Evolutionary conservation across 2,113 vertebrate species (phyloP).

Genomic region (Oxyruncus cristatus): DNA sequence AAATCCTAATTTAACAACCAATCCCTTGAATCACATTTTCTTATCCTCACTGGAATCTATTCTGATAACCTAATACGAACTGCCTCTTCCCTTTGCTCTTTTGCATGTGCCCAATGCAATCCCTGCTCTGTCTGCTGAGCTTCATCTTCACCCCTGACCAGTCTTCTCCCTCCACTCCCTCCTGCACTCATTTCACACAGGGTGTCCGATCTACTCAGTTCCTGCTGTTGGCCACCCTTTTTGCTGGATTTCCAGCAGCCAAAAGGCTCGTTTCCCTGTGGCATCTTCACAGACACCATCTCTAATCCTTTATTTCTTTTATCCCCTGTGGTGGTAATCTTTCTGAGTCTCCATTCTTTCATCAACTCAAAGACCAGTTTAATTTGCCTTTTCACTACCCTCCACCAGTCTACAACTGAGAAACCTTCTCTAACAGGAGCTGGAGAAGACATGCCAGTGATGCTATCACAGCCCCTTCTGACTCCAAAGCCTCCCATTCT

Average conservation of each 20-base stretch:
- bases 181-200: not conserved
- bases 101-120: not conserved
- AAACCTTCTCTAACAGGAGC: not conserved
- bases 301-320: not conserved
- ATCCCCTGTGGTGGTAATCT: not conserved
- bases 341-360: not conserved
- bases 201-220: not conserved
- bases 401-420: not conserved
- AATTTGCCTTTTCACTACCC: not conserved
- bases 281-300: not conserved
- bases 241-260: not conserved
- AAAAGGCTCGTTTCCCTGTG: not conserved
- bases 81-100: not conserved
- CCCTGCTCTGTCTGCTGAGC: not conserved
- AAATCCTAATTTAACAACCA: conserved; percentile 46
- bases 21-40: not conserved
- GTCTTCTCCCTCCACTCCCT: not conserved
- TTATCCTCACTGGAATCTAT: not conserved
- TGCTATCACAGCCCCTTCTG: not conserved
- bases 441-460: not conserved
- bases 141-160: not conserved
- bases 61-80: not conserved
- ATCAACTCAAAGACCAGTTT: not conserved
- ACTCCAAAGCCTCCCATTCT: not conserved
- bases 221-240: not conserved